Conservation (phyloP, 2,797 vertebrate genomes). For the Lagodon rhomboides region DNA sequence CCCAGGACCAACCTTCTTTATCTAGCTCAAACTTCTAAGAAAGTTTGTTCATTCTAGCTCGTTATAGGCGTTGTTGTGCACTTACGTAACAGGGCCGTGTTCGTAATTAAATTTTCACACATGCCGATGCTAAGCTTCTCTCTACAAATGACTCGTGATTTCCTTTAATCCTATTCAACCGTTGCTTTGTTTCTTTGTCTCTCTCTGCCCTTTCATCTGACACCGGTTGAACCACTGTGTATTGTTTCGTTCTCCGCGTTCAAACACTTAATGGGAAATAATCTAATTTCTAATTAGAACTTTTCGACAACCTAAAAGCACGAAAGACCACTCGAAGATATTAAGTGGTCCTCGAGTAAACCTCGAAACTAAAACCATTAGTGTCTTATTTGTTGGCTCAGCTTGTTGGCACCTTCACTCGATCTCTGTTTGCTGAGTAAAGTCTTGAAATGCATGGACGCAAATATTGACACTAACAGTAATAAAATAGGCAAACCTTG, state of each 20-base stretch:
- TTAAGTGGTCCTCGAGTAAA: neutral
- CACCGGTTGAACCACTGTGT: neutral
- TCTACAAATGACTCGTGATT: neutral
- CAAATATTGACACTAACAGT: neutral
- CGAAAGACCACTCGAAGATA: neutral
- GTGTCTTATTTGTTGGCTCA: neutral
- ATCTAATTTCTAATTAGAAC: neutral
- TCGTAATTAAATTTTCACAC: neutral
- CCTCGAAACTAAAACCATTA: no score
- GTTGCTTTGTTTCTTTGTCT: neutral
- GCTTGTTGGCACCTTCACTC: neutral
- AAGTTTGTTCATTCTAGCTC: neutral
- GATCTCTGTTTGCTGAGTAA: neutral
- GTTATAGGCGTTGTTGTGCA: neutral
- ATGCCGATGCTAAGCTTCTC: neutral
- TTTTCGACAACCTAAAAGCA: neutral
- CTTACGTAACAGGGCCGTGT: neutral
- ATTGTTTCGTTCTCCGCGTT: neutral
- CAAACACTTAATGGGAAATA: neutral
- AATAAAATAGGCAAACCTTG: neutral
- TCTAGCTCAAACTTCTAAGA: neutral
- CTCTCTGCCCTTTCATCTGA: neutral
- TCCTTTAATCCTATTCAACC: neutral
- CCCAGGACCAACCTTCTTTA: neutral
- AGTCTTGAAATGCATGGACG: neutral